Evolutionary conservation across 2,888 invertebrate species (phyloP), one percentile per base, ranked within the genome.

Genomic region (Desoria tigrina): DNA sequence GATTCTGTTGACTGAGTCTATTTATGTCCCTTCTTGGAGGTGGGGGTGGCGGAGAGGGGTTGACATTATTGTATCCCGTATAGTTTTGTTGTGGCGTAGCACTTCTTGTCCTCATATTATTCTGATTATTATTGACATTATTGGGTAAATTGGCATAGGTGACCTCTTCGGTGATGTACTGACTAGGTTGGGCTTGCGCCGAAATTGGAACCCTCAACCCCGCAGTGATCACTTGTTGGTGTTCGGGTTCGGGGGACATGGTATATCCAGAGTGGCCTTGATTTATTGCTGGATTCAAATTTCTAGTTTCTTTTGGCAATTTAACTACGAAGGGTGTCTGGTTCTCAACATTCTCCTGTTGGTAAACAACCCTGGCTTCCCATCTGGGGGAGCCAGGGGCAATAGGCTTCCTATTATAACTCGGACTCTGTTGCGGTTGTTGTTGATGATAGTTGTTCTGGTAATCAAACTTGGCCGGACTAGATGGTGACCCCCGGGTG

Each of bases 351-450:
- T 67, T 69, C 50, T 74, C 73, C 53, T 74, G 70, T 9, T 69
- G 69, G 68, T 76, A 76, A 55, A 76, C 72, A 61, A 76, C 65
- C 45, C 74, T 63, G 9, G 76, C 73, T 61, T 76, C 76, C 74
- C 74, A 76, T 55, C 70, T 59, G 16, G 69, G 69, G 11, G 72
- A 69, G 45, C 67, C 69, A 24, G 69, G 69, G 61, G 66, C 49
- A 42, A 65, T 58, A 45, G 63, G 51, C 61, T 61, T 53, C 37
- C 65, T 61, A 50, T 69, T 65, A 53, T 63, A 55, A 57, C 65
- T 65, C 7, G 63, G 63, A 39, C 64, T 63, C 56, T 58, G 59
- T 42, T 53, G 54, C 42, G 37, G 55, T 45, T 45, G 39, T 45
- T 45, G 39, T 45, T 16, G 51, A 3, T 21, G 51, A 39, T 57